Base-by-base conservation (phyloP, 2,888 invertebrate genomes). In the Phymatocera aterrima region DNA sequence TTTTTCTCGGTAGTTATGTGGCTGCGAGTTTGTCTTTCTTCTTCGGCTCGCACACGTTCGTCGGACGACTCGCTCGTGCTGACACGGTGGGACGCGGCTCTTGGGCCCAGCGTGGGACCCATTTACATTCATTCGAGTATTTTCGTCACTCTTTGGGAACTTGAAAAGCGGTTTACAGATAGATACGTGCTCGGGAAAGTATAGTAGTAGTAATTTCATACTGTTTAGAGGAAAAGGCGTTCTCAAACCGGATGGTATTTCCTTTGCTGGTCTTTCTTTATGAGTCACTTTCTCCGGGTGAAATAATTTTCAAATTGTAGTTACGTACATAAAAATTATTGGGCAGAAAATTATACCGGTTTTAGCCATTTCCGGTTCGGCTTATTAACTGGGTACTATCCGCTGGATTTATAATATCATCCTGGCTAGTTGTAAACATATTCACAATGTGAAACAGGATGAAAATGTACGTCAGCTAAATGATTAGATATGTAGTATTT, bases 91-190 rank as follows among this genome's bases (percentile, higher is more conserved):
- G 64, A 21, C 64, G 21, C 64, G 12, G 37, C 37, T 34, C 64
- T 24, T 28, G 68, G 68, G 68, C 68, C 68, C 68, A 68, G 68
- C 46, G 68, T 68, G 68, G 68, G 68, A 46, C 68, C n/a, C 34
- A 64, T 64, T 64, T 12, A n/a, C 34, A 18, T 46, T 64, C 18
- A n/a, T 64, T 64, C 37, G 37, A 31, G 8, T 64, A 64, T 64
- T 64, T 31, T 37, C 61, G 61, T 64, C n/a, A 10, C 37, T n/a
- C 61, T 57, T 57, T 12, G 21, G 18, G 10, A 31, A 31, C 3
- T 18, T n/a, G n/a, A n/a, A n/a, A n/a, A n/a, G n/a, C n/a, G n/a
- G n/a, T n/a, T n/a, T n/a, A n/a, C n/a, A n/a, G n/a, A n/a, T n/a
- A n/a, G n/a, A n/a, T n/a, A n/a, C n/a, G n/a, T n/a, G n/a, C n/a